These are phyloP conservation scores for Holacanthus passer DNA, from an alignment of 2,113 vertebrate species.

Conservation along the genomic window DNA sequence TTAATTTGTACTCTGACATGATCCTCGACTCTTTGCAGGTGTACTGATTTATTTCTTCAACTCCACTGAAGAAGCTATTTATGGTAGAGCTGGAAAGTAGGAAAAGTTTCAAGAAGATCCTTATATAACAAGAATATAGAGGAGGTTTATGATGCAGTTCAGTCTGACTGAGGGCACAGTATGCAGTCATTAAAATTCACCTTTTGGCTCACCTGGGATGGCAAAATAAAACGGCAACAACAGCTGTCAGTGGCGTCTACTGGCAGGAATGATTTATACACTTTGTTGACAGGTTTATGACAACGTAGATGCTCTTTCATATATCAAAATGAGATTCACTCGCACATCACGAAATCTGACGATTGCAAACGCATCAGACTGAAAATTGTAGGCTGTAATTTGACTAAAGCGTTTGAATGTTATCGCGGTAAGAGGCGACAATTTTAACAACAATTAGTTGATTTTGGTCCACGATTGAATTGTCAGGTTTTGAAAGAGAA, in stretches of 20 bases:
- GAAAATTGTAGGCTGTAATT: neutral
- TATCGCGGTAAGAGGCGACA: neutral
- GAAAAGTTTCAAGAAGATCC: neutral
- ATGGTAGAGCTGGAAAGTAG: neutral
- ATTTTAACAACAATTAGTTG: neutral
- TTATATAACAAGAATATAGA: neutral
- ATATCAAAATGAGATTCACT: neutral
- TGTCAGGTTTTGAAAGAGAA: neutral
- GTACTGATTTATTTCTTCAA: neutral
- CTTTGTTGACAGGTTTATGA: conserved; percentile 4
- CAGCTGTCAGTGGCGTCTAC: conserved; percentile 3
- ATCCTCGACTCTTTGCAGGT: neutral
- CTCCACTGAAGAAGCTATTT: conserved; percentile 8
- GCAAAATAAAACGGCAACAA: neutral
- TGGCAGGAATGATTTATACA: neutral
- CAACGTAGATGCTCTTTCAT: neutral
- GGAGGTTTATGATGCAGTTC: neutral
- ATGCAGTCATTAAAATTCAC: neutral
- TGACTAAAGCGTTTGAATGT: neutral
- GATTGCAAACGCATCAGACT: neutral
- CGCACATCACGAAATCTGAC: neutral
- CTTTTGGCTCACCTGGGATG: neutral
- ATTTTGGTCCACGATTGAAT: neutral
- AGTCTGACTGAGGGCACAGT: conserved; percentile 7
- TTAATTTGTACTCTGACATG: neutral